A percentile compares a stretch with the other conserved stretches of the same genome.
Conservation (phyloP, 1,140 invertebrate genomes). For the Ips typographus region DNA sequence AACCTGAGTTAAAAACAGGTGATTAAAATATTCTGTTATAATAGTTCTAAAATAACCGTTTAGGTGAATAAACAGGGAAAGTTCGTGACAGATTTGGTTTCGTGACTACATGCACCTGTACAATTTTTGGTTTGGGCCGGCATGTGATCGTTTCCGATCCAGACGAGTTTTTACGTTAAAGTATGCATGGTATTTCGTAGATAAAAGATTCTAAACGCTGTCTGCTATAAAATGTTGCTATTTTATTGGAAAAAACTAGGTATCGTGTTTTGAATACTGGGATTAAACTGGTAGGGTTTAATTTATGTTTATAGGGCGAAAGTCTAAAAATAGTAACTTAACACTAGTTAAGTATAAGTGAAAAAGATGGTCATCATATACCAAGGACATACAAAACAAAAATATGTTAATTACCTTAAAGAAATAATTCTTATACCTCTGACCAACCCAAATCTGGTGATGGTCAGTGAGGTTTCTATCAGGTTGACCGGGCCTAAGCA, state of each 20-base stretch:
- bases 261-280: background rate
- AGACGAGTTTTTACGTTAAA: constrained; percentile 8
- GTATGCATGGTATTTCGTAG: background rate
- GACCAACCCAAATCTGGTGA: constrained; percentile 81
- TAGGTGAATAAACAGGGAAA: background rate
- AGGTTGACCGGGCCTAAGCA: constrained; percentile 62
- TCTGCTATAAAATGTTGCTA: too few relatives aligned
- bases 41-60: too few relatives aligned
- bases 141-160: constrained; percentile 16
- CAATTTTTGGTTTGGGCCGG: constrained; percentile 1
- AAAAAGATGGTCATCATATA: too few relatives aligned
- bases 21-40: too few relatives aligned
- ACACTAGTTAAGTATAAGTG: too few relatives aligned
- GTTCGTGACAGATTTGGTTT: constrained; percentile 23
- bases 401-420: constrained; percentile 72
- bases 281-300: background rate
- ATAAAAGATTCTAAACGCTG: too few relatives aligned
- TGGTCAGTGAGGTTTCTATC: constrained; percentile 74
- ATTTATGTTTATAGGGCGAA: background rate
- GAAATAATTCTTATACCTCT: constrained; percentile 82
- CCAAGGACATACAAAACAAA: background rate
- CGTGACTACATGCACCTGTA: constrained; percentile 17
- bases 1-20: too few relatives aligned
- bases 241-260: too few relatives aligned
- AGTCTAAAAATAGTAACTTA: constrained; percentile 2